Conservation (phyloP, 2,888 invertebrate genomes). For the Diadromus collaris region DNA sequence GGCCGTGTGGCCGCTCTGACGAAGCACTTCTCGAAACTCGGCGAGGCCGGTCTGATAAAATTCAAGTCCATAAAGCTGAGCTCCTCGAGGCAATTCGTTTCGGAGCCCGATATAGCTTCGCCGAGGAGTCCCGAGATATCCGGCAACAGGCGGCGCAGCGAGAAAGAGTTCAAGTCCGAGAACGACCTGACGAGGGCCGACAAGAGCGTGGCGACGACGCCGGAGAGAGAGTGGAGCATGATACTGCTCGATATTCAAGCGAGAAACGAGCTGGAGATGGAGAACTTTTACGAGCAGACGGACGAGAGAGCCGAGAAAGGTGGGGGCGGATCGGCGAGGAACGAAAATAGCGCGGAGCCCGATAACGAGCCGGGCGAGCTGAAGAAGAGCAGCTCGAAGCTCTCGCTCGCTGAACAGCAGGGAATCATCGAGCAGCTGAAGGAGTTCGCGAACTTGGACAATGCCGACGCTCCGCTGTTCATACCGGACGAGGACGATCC, state of each 20-base stretch:
- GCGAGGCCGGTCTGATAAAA: constrained; percentile 77
- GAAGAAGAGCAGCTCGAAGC: constrained; percentile 65
- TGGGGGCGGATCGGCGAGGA: background rate
- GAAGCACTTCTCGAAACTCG: constrained; percentile 83
- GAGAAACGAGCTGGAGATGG: constrained; percentile 61
- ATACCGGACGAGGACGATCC: constrained; percentile 65
- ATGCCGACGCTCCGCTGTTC: constrained; percentile 71
- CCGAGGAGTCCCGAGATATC: constrained; percentile 63
- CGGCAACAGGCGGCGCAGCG: constrained; percentile 27
- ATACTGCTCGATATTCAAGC: constrained; percentile 73
- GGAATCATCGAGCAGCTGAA: constrained; percentile 76
- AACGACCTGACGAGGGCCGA: constrained; percentile 70
- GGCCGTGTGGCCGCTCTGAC: constrained; percentile 88
- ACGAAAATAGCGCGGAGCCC: constrained; percentile 13
- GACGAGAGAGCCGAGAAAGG: background rate
- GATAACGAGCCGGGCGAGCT: constrained; percentile 50
- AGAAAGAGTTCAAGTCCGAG: constrained; percentile 74
- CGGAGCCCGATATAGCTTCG: constrained; percentile 78
- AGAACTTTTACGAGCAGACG: constrained; percentile 39
- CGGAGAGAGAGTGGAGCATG: constrained; percentile 73
- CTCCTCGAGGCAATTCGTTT: constrained; percentile 73
- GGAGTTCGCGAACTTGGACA: constrained; percentile 76
- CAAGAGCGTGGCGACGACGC: constrained; percentile 68
- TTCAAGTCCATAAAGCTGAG: constrained; percentile 71
- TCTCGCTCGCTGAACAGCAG: constrained; percentile 74